phyloP scores from a whole-genome alignment of 2,113 vertebrate genomes.

The Fulmarus glacialis region DNA sequence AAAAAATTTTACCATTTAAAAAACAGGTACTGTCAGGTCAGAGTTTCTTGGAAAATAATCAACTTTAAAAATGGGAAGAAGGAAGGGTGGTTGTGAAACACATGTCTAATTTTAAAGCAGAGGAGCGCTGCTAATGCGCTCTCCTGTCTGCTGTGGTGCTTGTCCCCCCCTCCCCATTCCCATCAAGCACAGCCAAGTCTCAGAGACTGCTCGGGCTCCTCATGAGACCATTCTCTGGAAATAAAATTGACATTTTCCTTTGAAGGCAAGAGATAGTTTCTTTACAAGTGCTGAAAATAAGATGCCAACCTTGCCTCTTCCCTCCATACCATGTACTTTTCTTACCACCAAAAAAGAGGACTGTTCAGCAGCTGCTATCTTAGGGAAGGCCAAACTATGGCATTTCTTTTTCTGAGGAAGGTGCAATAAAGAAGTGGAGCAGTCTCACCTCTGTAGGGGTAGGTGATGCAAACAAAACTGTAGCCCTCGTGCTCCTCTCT shows the following conservation, averaged over 20 bases:
- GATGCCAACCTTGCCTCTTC: not conserved
- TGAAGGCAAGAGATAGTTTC: not conserved
- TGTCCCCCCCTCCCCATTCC: not conserved
- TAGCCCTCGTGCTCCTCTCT: not conserved
- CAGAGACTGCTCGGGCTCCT: not conserved
- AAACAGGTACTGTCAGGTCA: not conserved
- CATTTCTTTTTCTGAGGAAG: not conserved
- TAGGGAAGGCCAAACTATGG: not conserved
- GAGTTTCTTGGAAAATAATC: not conserved
- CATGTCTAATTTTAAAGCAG: not conserved
- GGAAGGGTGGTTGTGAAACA: not conserved
- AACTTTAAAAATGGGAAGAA: not conserved
- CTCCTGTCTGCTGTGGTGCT: not conserved
- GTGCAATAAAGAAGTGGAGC: not conserved
- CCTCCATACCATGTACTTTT: not conserved
- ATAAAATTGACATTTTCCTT: not conserved
- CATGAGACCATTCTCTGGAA: not conserved
- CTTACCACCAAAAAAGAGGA: not conserved
- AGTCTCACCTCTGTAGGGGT: not conserved
- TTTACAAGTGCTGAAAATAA: not conserved
- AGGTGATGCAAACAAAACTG: not conserved
- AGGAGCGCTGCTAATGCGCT: accelerated
- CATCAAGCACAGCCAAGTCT: not conserved
- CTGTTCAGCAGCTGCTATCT: not conserved
- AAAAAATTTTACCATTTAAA: not conserved